Conservation (phyloP, 2,888 invertebrate species). For the Harpagoxenus sublaevis region DNA sequence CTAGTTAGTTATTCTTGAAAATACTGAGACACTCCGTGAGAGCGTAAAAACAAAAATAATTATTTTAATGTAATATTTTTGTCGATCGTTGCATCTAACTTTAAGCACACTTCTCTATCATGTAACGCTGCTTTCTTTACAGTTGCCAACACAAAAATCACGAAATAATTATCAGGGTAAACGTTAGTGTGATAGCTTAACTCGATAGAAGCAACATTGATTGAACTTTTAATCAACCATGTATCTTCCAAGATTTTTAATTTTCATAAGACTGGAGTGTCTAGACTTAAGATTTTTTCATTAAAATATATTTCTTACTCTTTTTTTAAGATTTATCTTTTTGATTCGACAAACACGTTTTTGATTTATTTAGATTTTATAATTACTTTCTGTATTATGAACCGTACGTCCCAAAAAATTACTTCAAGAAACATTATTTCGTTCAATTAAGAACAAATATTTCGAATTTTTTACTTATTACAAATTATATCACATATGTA, state of each 20-base stretch:
- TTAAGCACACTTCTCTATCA: not conserved
- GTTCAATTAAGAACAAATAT: not conserved
- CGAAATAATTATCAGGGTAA: not conserved
- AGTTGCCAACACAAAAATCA: not conserved
- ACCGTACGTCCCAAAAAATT: not conserved
- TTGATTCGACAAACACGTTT: not conserved
- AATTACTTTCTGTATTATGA: not conserved
- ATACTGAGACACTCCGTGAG: not conserved
- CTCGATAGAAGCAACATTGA: not conserved
- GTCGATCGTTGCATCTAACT: not conserved
- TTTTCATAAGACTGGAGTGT: not conserved
- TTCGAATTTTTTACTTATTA: not conserved
- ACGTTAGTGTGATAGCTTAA: not conserved
- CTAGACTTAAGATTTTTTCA: not conserved
- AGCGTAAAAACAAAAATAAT: not conserved
- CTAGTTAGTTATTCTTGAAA: conserved; percentile 20
- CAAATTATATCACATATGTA: not conserved
- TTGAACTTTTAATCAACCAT: not conserved
- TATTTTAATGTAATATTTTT: not conserved
- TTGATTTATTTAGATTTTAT: not conserved
- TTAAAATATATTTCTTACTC: not conserved
- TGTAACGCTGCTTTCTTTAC: not conserved
- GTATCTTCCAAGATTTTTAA: not conserved
- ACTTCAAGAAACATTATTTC: not conserved
- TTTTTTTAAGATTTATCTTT: not conserved